Conservation (phyloP, 2,797 vertebrate species). For the Nyctalus aviator region DNA sequence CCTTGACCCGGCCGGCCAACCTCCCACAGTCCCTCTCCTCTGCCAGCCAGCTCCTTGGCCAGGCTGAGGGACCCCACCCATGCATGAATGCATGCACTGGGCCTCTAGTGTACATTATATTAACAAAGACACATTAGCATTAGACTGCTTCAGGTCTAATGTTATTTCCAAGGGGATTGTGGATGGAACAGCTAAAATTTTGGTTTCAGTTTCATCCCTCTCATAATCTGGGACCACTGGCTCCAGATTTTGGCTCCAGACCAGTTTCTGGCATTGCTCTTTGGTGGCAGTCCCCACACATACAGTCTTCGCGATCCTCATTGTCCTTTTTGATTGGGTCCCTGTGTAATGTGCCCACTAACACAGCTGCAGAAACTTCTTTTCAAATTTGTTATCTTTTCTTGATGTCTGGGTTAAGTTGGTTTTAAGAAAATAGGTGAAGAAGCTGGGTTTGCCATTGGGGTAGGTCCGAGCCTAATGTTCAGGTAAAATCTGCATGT, state of each 20-base stretch:
- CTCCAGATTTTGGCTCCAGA: no score
- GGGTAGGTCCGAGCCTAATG: background rate
- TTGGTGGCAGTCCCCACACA: accelerated
- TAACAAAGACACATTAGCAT: background rate
- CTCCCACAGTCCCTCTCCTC: no score
- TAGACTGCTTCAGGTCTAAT: background rate
- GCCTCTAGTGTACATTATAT: background rate
- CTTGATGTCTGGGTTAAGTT: background rate
- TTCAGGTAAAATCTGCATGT: background rate
- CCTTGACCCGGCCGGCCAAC: no score
- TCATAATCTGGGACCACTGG: no score
- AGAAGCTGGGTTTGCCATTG: background rate
- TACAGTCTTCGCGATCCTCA: background rate
- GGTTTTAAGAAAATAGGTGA: background rate
- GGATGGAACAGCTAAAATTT: background rate
- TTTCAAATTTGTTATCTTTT: background rate
- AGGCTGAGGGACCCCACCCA: no score
- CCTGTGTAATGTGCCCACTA: background rate
- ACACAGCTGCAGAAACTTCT: background rate
- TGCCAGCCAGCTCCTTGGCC: no score
- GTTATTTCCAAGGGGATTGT: background rate
- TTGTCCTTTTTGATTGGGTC: background rate
- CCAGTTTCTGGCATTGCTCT: background rate
- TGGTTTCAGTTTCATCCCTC: no score
- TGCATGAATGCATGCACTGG: no score